Conservation (phyloP, 2,888 invertebrate genomes). For the Anticlea derivata region DNA sequence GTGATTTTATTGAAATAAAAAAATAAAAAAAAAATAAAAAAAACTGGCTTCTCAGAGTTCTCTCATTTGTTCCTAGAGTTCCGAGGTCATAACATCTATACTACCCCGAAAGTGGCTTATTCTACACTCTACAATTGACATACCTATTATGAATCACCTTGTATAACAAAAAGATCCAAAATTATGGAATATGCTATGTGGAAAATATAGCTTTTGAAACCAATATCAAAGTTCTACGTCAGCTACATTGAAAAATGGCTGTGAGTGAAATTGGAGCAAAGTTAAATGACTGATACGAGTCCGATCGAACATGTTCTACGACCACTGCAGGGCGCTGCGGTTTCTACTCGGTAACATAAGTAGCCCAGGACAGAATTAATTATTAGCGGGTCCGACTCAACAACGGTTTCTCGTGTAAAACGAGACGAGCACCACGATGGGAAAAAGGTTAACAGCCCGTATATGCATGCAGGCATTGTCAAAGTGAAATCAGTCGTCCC, state of each 20-base stretch:
- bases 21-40: too few species aligned
- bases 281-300: slow-evolving; percentile 62
- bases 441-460: slow-evolving; percentile 66
- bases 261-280: slow-evolving; percentile 63
- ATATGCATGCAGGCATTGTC: slow-evolving; percentile 35
- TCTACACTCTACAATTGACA: too few species aligned
- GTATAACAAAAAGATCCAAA: too few species aligned
- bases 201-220: slow-evolving; percentile 27
- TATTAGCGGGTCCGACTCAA: slow-evolving; percentile 56
- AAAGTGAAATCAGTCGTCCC: slow-evolving; percentile 40
- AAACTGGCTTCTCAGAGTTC: too few species aligned
- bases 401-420: slow-evolving; percentile 80
- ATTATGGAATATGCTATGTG: neutral
- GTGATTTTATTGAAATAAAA: too few species aligned
- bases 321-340: slow-evolving; percentile 67
- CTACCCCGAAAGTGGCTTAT: too few species aligned
- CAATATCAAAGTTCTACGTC: too few species aligned
- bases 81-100: too few species aligned
- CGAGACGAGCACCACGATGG: slow-evolving; percentile 66
- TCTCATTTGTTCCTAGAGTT: neutral
- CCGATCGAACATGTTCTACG: slow-evolving; percentile 60
- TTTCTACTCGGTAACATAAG: slow-evolving; percentile 70
- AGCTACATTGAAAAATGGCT: slow-evolving; percentile 47
- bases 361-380: slow-evolving; percentile 77
- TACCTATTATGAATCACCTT: too few species aligned